Evolutionary conservation across 1,140 invertebrate genomes (phyloP).

Genomic region (Solenopsis invicta): DNA sequence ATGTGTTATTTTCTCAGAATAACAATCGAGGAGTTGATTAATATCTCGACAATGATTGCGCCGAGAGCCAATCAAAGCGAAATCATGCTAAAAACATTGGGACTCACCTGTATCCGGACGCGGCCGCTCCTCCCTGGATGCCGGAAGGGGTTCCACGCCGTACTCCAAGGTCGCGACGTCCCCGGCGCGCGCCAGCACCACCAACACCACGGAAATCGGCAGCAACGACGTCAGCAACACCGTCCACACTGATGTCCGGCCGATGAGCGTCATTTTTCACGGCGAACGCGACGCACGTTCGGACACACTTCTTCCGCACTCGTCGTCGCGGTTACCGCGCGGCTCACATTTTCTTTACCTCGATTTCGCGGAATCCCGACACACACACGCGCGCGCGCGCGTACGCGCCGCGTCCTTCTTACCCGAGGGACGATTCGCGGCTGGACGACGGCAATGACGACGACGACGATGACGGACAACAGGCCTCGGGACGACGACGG

Average conservation of each 20-base stretch:
- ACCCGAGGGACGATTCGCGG: too few relatives aligned
- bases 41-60: background rate
- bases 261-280: conserved; percentile 67
- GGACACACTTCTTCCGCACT: conserved; percentile 13
- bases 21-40: background rate
- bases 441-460: background rate
- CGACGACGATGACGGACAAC: too few relatives aligned
- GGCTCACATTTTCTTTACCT: conserved; percentile 42
- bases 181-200: conserved; percentile 58
- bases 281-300: background rate
- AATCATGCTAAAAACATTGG: background rate
- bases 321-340: conserved; percentile 1
- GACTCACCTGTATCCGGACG: conserved; percentile 72
- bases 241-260: conserved; percentile 54
- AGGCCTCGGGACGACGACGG: background rate
- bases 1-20: background rate
- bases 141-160: conserved; percentile 65
- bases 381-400: background rate
- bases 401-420: too few relatives aligned
- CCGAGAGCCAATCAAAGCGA: background rate
- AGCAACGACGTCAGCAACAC: conserved; percentile 65
- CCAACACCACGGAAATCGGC: conserved; percentile 57
- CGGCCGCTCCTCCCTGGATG: conserved; percentile 63
- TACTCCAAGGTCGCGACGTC: conserved; percentile 73
- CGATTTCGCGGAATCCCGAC: conserved; percentile 1